Base-by-base conservation (phyloP, 2,797 vertebrate species). In the Muraenolepis orangiensis region DNA sequence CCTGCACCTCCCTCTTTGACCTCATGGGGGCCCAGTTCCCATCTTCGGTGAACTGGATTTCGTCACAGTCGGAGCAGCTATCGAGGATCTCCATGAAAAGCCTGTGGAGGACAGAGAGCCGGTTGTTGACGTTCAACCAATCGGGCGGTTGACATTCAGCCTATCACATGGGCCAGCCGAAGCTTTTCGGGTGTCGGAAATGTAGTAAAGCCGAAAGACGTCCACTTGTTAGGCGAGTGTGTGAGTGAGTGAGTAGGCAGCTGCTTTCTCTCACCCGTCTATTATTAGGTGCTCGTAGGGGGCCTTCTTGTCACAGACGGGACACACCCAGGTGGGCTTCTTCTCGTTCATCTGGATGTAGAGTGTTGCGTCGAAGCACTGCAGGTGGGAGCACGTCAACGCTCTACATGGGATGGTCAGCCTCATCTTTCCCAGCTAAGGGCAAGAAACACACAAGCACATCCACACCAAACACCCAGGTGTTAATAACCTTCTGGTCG, bases 301-400 rank as follows among this genome's bases (percentile, higher is more conserved):
- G 12, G 97, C 98, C 80, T 99, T 99, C 88, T 99, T 99, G 89
- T 99, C 97, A 82, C 98, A 99, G 61, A 99, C 98, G 0, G 98
- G 97, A 91, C 97, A 99, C 42, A 99, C 98, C 97, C 98, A 99
- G 0, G 97, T 99, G 4, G 98, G 98, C 74, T 99, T 99, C 87
- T 99, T 99, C 88, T 99, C 98, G 5, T 99, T 99, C 98, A 99
- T 99, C 81, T 99, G 98, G 90, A 99, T 98, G 68, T 99, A 99
- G 51, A 99, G 94, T 14, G 97, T 99, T 81, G 97, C 97, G 78
- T 99, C 98, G 26, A 99, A 99, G 83, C 98, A 99, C 77, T 99
- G 98, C 69, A 99, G 95, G 87, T 99, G 98, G 2, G 98, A 99
- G 80, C 97, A 99, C 0, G 98, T 99, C 80, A 98, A 85, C 0